A percentile compares a stretch with the other conserved stretches of the same genome.
Evolutionary conservation across 2,888 invertebrate genomes (phyloP).

Genomic region (Netelia inedita): DNA sequence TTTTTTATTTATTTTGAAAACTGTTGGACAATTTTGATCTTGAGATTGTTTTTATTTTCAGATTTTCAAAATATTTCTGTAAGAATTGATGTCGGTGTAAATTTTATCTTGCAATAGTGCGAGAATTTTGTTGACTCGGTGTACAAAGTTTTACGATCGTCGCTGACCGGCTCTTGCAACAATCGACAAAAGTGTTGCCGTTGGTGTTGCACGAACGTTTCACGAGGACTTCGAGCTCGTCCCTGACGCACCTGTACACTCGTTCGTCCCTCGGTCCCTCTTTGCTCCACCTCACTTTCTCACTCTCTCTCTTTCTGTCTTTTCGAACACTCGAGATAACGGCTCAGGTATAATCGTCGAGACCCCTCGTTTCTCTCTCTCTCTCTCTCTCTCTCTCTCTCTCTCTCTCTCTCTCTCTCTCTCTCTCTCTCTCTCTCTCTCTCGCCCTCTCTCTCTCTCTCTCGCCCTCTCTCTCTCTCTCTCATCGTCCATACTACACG

Average conservation of each 20-base stretch:
- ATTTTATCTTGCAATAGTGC: too few relatives aligned
- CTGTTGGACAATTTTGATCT: too few relatives aligned
- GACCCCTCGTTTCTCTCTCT: slow-evolving; percentile 13
- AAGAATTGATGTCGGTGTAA: too few relatives aligned
- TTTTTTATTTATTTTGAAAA: too few relatives aligned
- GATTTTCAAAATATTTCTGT: too few relatives aligned
- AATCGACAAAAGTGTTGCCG: slow-evolving; percentile 25
- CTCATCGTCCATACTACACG: not conserved
- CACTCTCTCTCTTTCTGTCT: slow-evolving; percentile 4
- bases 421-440: too few relatives aligned
- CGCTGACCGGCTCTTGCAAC: not conserved
- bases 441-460: not conserved
- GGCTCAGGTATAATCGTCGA: slow-evolving; percentile 53
- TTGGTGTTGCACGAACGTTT: slow-evolving; percentile 22
- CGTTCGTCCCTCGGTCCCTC: slow-evolving; percentile 9
- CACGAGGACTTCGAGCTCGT: slow-evolving; percentile 37
- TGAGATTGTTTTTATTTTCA: too few relatives aligned
- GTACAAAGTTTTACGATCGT: not conserved
- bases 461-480: not conserved
- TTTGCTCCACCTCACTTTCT: slow-evolving; percentile 15
- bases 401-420: not conserved
- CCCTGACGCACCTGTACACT: slow-evolving; percentile 56
- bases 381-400: too few relatives aligned
- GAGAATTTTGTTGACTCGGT: not conserved
- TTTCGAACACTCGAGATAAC: slow-evolving; percentile 54